phyloP scores from a whole-genome alignment of 2,797 vertebrate species.

The Tadarida brasiliensis region DNA sequence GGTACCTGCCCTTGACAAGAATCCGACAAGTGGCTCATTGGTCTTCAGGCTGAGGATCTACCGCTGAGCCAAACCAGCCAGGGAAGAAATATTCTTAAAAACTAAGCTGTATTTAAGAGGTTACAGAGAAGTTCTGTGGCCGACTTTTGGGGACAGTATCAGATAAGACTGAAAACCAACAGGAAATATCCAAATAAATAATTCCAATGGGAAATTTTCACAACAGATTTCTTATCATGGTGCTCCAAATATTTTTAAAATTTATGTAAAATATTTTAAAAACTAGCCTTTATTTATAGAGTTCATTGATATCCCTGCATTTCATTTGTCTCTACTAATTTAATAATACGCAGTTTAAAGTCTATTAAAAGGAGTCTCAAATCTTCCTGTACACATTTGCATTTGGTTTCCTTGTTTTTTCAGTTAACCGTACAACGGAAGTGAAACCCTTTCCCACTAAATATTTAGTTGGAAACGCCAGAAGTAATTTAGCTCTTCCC shows the following conservation, averaged over 20 bases:
- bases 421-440: neutral
- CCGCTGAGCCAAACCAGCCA: too few relatives aligned
- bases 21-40: too few relatives aligned
- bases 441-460: slow-evolving; percentile 12
- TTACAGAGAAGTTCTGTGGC: neutral
- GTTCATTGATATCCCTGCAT: neutral
- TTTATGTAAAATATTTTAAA: neutral
- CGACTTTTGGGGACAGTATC: neutral
- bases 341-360: slow-evolving; percentile 34
- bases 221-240: slow-evolving; percentile 21
- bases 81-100: neutral
- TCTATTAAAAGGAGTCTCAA: slow-evolving; percentile 35
- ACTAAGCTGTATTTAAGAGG: neutral
- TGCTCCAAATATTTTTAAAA: neutral
- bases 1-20: too few relatives aligned
- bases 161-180: neutral
- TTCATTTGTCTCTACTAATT: slow-evolving; percentile 30
- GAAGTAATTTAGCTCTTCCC: slow-evolving; percentile 25
- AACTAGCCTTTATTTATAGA: slow-evolving; percentile 18
- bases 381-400: neutral
- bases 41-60: too few relatives aligned
- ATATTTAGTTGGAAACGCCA: neutral
- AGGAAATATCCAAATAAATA: slow-evolving; percentile 11
- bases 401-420: slow-evolving; percentile 27
- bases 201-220: slow-evolving; percentile 14